These are phyloP conservation scores for Helicoverpa assulta DNA, from an alignment of 2,888 invertebrate species.

Conservation along the genomic window DNA sequence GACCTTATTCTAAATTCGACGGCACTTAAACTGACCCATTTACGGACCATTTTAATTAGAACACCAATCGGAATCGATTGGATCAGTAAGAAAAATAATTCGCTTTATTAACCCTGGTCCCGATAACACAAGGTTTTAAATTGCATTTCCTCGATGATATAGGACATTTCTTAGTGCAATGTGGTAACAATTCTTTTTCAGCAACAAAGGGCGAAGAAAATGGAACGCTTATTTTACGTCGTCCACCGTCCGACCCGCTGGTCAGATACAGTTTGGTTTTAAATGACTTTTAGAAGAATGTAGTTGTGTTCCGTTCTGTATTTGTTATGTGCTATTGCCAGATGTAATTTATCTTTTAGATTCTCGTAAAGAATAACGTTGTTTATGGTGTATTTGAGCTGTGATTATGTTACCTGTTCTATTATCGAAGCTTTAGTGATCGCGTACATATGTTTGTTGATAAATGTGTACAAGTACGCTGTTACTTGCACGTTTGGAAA, in stretches of 20 bases:
- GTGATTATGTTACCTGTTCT: conserved; percentile 1
- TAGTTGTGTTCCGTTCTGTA: conserved; percentile 41
- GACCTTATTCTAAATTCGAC: conserved; percentile 18
- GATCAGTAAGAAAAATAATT: conserved; percentile 37
- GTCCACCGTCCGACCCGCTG: conserved; percentile 48
- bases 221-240: conserved; percentile 60
- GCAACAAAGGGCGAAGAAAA: conserved; percentile 62
- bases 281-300: conserved; percentile 66
- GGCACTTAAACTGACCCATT: conserved; percentile 32
- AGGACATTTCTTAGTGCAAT: conserved; percentile 54
- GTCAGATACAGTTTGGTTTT: conserved; percentile 64
- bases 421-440: background rate
- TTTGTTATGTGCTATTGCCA: conserved; percentile 43
- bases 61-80: conserved; percentile 38
- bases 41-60: conserved; percentile 34
- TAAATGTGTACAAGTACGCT: too few relatives aligned
- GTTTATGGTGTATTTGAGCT: conserved; percentile 17
- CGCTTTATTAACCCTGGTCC: conserved; percentile 32
- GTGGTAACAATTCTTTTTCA: conserved; percentile 56
- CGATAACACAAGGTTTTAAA: conserved; percentile 54
- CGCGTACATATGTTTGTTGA: too few relatives aligned
- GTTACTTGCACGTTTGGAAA: too few relatives aligned
- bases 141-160: conserved; percentile 60
- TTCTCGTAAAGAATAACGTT: conserved; percentile 35
- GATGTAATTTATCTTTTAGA: conserved; percentile 44